Percentiles rank a stretch among this genome's conserved stretches.
Conservation (phyloP, 2,888 invertebrate species). For the Ochropleura leucogaster region DNA sequence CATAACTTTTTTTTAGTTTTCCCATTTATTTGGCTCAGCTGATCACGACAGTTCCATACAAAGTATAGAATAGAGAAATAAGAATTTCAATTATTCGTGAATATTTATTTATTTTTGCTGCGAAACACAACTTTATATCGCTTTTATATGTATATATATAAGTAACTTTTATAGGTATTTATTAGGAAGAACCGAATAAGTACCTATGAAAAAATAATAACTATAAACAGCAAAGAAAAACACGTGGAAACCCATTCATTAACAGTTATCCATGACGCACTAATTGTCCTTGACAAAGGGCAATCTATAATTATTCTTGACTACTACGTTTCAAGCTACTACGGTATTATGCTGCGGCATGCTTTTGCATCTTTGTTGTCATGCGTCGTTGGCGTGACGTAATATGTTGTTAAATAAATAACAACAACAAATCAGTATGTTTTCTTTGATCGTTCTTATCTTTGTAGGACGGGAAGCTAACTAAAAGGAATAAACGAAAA, state of each 20-base stretch:
- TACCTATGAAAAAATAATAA: too few species aligned
- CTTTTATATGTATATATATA: too few species aligned
- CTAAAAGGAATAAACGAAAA: too few species aligned
- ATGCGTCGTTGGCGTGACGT: conserved; percentile 1
- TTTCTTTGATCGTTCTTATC: background rate
- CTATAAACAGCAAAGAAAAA: conserved; percentile 4
- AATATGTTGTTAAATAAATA: background rate
- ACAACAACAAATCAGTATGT: background rate
- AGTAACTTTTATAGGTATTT: too few species aligned
- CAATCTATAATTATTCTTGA: conserved; percentile 4
- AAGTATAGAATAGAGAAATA: too few species aligned
- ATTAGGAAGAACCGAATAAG: too few species aligned
- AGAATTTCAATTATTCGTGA: too few species aligned
- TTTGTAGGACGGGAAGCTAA: background rate
- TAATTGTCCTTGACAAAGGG: conserved; percentile 26
- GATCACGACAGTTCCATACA: too few species aligned
- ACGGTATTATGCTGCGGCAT: conserved; percentile 2
- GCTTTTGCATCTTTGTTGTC: background rate
- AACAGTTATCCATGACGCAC: conserved; percentile 16
- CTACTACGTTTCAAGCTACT: background rate
- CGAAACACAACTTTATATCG: too few species aligned
- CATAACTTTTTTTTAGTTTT: too few species aligned
- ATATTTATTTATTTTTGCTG: too few species aligned
- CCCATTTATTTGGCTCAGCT: too few species aligned
- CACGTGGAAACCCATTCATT: conserved; percentile 1